phyloP scores from a whole-genome alignment of 2,113 vertebrate species.

The Ptychochromis oligacanthus region DNA sequence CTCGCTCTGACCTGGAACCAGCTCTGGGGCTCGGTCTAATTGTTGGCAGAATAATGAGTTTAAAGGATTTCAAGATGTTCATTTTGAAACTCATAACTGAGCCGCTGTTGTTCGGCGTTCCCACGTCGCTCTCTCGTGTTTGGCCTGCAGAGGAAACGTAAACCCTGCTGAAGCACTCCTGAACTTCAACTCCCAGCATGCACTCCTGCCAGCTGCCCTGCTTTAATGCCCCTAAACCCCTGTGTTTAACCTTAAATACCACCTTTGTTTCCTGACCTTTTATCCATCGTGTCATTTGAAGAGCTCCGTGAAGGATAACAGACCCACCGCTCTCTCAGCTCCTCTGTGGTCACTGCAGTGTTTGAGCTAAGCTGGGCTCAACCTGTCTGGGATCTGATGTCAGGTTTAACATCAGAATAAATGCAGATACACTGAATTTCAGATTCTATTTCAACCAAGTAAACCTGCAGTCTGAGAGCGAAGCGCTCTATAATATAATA shows the following conservation, averaged over 20 bases:
- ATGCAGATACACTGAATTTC: not conserved
- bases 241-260: not conserved
- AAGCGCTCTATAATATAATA: no score
- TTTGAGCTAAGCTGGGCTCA: not conserved
- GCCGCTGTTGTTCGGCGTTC: not conserved
- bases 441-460: no score
- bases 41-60: constrained; percentile 45
- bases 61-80: constrained; percentile 33
- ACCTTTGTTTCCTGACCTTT: constrained; percentile 33
- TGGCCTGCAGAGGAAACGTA: constrained; percentile 1
- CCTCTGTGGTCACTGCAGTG: not conserved
- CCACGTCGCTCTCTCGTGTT: constrained; percentile 2
- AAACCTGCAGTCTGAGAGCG: no score
- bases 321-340: not conserved
- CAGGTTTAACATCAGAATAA: not conserved
- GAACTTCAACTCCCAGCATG: constrained; percentile 59
- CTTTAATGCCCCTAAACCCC: not conserved
- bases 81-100: constrained; percentile 9
- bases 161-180: constrained; percentile 10
- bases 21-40: constrained; percentile 58
- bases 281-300: not conserved
- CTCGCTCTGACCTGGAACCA: constrained; percentile 46
- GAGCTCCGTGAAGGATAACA: not conserved
- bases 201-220: constrained; percentile 36
- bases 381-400: not conserved